A percentile compares a stretch with the other conserved stretches of the same genome.
phyloP scores from a whole-genome alignment of 2,888 invertebrate species.

The Coecobrya sp. region DNA sequence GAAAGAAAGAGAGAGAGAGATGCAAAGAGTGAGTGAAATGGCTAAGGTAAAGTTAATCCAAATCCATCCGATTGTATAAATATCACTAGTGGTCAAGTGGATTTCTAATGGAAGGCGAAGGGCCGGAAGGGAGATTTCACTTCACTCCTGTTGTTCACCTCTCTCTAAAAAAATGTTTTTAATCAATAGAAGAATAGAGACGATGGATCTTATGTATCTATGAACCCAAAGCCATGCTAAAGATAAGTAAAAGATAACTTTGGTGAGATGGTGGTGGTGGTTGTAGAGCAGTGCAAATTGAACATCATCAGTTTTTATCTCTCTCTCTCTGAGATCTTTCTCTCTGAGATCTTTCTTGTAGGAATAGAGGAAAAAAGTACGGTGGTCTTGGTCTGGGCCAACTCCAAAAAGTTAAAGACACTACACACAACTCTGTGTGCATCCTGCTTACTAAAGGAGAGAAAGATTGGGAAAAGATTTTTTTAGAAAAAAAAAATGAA shows the following conservation, averaged over 20 bases:
- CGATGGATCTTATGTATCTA: constrained; percentile 14
- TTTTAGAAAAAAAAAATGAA: constrained; percentile 51
- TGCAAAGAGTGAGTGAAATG: constrained; percentile 45
- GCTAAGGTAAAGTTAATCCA: constrained; percentile 56
- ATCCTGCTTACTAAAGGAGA: constrained; percentile 2
- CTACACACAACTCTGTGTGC: neutral
- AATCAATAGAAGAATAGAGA: constrained; percentile 50
- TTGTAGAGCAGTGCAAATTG: constrained; percentile 41
- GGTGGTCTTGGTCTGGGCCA: constrained; percentile 41
- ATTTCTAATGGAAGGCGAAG: constrained; percentile 72
- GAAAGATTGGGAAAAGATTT: constrained; percentile 67
- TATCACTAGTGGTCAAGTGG: constrained; percentile 64
- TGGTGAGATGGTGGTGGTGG: constrained; percentile 16
- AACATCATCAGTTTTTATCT: constrained; percentile 47
- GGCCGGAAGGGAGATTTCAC: constrained; percentile 66
- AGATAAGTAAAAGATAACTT: constrained; percentile 58
- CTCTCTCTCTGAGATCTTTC: constrained; percentile 9
- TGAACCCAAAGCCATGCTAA: constrained; percentile 24
- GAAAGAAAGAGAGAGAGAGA: constrained; percentile 22
- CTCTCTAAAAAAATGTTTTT: constrained; percentile 19
- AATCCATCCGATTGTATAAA: constrained; percentile 69
- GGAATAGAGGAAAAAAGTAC: constrained; percentile 31
- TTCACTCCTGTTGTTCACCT: constrained; percentile 11
- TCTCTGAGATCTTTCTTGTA: neutral
- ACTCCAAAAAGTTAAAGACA: constrained; percentile 42